Evolutionary conservation across 2,888 invertebrate genomes (phyloP), one percentile per base, ranked within the genome.

Genomic region (Atrina japonica): DNA sequence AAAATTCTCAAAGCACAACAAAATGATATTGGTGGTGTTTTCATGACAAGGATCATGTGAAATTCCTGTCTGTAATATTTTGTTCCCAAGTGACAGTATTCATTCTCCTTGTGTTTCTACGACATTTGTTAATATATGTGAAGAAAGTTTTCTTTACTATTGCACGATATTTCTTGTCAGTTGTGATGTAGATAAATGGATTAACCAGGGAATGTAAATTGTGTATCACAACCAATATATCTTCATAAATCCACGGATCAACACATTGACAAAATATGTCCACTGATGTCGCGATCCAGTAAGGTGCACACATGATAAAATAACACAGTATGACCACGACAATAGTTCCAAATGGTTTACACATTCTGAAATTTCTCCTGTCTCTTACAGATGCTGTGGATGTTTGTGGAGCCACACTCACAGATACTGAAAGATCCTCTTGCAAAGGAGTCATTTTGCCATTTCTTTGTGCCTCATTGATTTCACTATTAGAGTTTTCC

Each of bases 141-240:
- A 5, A 11, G 5, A 35, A 35, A 35, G 35, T 35, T 11, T 35
- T 50, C 35, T 67, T 73, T 14, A 81, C 68, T 21, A 73, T 78
- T 11, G 69, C 58, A 59, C 78, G 79, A 43, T 78, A 82, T 45
- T 77, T 75, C 29, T 79, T 67, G 58, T 83, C 83, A n/a, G 81
- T 83, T 9, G 74, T 65, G 70, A 81, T 83, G 61, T 80, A 83
- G 21, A 83, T 83, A 41, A 73, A 81, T 6, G 83, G 83, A 65
- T 83, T 81, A 1, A 80, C 81, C 29, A 83, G 75, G n/a, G 83
- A 80, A 55, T 83, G 78, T 70, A 75, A 77, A 45, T 78, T 79
- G 65, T 80, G 80, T 16, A 81, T 67, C 3, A 79, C 76, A n/a
- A 77, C 63, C 1, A 83, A 55, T 30, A 81, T 69, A 49, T 83